These are phyloP conservation scores for Belgica antarctica DNA, from an alignment of 2,888 invertebrate species.

Conservation along the genomic window DNA sequence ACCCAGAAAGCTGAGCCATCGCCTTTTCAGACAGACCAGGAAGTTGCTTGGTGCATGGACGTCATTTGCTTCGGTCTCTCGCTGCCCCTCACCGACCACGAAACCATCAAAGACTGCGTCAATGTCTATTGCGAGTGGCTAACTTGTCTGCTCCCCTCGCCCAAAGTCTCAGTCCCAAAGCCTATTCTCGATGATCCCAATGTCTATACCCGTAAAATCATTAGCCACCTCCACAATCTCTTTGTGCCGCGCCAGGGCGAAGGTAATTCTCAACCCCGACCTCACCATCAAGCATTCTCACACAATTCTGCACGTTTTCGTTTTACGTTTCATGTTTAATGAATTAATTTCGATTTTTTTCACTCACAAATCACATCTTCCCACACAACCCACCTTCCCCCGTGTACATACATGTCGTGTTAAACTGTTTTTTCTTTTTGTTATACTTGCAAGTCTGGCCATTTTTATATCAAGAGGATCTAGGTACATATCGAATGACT, in stretches of 20 bases:
- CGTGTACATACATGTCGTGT: conserved; percentile 24
- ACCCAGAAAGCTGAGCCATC: conserved; percentile 82
- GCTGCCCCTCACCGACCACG: conserved; percentile 85
- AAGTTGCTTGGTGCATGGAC: conserved; percentile 85
- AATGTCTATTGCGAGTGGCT: conserved; percentile 97
- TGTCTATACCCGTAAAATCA: conserved; percentile 83
- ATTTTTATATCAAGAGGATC: conserved; percentile 82
- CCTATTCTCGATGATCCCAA: conserved; percentile 88
- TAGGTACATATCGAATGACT: conserved; percentile 64
- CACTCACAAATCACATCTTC: conserved; percentile 11
- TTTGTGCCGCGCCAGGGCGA: conserved; percentile 91
- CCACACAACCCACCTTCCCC: not conserved
- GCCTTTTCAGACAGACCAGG: conserved; percentile 75
- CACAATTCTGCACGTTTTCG: conserved; percentile 41
- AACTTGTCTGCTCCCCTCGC: conserved; percentile 77
- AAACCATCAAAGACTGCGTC: conserved; percentile 92
- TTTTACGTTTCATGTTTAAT: not conserved
- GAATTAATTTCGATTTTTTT: conserved; percentile 42
- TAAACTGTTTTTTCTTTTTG: not conserved
- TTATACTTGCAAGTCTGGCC: conserved; percentile 54
- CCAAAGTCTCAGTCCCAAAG: conserved; percentile 83
- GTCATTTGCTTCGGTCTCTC: conserved; percentile 89
- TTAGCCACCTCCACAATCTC: conserved; percentile 88
- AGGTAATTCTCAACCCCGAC: no score
- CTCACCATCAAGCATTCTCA: conserved; percentile 18